Percentiles rank a stretch among this genome's conserved stretches.
Conservation (phyloP, 2,113 vertebrate genomes). For the Rhynchomys soricoides region DNA sequence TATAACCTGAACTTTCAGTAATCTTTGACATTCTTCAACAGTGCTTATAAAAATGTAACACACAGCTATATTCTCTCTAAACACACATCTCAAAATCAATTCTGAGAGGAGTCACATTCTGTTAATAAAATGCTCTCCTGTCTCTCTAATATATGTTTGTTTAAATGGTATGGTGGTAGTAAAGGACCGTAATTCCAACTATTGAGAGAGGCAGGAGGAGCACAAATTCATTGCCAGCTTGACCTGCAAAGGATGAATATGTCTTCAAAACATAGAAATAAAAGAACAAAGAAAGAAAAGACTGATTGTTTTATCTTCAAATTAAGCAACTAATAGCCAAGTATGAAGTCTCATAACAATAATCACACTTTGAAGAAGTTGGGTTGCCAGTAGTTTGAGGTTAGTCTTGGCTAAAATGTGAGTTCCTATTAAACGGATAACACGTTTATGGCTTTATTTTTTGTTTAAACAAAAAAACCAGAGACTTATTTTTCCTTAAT, state of each 20-base stretch:
- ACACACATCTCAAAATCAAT: neutral
- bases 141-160: neutral
- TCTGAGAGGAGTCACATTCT: neutral
- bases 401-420: neutral
- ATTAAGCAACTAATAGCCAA: neutral
- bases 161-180: neutral
- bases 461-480: constrained; percentile 26
- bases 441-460: constrained; percentile 2
- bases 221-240: neutral
- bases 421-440: neutral
- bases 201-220: neutral
- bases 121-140: neutral
- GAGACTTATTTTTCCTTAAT: constrained; percentile 5
- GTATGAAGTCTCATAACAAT: neutral
- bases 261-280: neutral
- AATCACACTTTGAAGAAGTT: neutral
- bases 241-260: neutral
- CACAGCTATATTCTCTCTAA: neutral
- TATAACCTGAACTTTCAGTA: neutral
- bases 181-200: neutral
- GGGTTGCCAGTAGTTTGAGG: neutral
- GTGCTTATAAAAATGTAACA: neutral
- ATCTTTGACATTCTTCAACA: constrained; percentile 27
- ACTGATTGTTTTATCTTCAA: neutral
- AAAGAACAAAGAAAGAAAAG: neutral